Conservation (phyloP, 2,888 invertebrate genomes). For the Caenorhabditis sp. region DNA sequence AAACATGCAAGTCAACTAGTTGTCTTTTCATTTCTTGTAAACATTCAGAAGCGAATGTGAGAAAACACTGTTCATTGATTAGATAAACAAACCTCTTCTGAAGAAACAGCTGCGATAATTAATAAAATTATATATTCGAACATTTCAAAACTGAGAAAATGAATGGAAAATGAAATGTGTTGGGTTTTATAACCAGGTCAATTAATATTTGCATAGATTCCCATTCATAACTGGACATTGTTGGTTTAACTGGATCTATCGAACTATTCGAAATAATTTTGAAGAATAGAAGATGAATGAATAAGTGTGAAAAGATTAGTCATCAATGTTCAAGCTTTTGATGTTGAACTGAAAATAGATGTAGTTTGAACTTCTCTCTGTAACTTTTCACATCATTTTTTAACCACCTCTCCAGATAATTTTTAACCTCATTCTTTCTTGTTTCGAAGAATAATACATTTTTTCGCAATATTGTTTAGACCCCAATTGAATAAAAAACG, state of each 20-base stretch:
- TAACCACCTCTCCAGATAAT: too few relatives aligned
- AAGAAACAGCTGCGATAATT: constrained; percentile 2
- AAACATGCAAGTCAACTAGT: constrained; percentile 32
- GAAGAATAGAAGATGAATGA: neutral
- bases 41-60: constrained; percentile 17
- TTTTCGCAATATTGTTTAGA: too few relatives aligned
- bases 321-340: constrained; percentile 27
- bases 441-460: too few relatives aligned
- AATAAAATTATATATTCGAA: neutral
- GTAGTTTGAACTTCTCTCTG: neutral
- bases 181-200: constrained; percentile 35
- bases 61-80: constrained; percentile 34
- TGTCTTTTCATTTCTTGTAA: constrained; percentile 14
- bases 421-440: too few relatives aligned
- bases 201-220: constrained; percentile 25
- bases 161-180: neutral
- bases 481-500: neutral
- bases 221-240: constrained; percentile 9
- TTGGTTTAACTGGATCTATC: constrained; percentile 15
- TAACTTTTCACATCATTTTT: too few relatives aligned
- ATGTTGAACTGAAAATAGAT: neutral
- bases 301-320: constrained; percentile 9
- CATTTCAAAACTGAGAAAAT: constrained; percentile 5
- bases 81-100: constrained; percentile 20
- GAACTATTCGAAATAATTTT: constrained; percentile 18